Base-by-base conservation (phyloP, 1,140 invertebrate genomes). In the Lethrus apterus region DNA sequence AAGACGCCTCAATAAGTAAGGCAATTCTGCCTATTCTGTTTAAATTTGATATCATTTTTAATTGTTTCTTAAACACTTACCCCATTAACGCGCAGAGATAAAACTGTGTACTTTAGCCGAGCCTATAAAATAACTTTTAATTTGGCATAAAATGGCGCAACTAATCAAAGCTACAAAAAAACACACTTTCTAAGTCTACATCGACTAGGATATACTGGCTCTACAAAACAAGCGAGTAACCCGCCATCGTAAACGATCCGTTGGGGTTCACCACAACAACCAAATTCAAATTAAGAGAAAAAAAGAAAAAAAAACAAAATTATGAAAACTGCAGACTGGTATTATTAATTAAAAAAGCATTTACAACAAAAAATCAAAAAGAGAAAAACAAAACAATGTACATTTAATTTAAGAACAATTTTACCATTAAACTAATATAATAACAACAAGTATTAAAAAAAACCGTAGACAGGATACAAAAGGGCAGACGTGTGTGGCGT, bases 351-450 rank as follows among this genome's bases (percentile, higher is more conserved):
- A 75, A 78, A 76, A 75, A 77, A 77, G 75, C 75, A 77, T 76
- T 72, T 76, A 75, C 74, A 78, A 67, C 74, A 77, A 77, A 75
- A 76, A 75, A 75, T 76, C 75, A 76, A 76, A 70, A 70, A 65
- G n/a, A 62, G 58, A 64, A 76, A 75, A 77, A 76, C 73, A 77
- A 77, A 77, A 77, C 74, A 74, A 76, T 75, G 71, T 76, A 77
- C 75, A 76, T 75, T 77, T 62, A 77, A 75, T 76, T 77, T 77
- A 76, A 76, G 75, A 77, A 77, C 74, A 77, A 73, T 70, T 75
- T 75, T 74, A 76, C 73, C 72, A 75, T 73, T 75, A 64, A 64
- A 64, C 55, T 59, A 74, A 76, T 74, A 74, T 73, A 73, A 76
- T 77, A 79, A 77, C 74, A 79, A 77, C 73, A 75, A 76, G 55